phyloP scores from a whole-genome alignment of 2,888 invertebrate species.

The Odontothrips loti region DNA sequence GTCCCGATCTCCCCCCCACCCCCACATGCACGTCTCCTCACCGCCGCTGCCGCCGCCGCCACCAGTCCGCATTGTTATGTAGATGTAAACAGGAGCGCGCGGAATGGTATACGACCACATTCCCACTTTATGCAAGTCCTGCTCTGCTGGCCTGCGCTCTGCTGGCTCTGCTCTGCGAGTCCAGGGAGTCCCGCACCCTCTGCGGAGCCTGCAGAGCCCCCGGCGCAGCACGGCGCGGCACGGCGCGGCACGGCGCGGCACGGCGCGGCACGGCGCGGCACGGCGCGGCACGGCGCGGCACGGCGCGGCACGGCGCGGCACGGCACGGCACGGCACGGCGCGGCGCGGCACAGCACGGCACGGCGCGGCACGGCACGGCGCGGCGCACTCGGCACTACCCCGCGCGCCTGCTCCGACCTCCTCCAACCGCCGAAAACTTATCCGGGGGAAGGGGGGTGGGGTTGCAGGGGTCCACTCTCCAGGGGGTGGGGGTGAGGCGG shows the following conservation, averaged over 20 bases:
- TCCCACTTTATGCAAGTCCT: constrained; percentile 24
- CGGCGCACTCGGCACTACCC: not conserved
- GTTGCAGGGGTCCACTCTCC: not conserved
- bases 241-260: not conserved
- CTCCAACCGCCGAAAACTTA: not conserved
- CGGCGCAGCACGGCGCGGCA: not conserved
- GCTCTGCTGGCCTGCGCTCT: not conserved
- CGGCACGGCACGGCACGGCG: no score
- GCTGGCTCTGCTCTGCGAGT: not conserved
- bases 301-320: not conserved
- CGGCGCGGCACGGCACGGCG: not conserved
- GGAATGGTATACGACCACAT: constrained; percentile 26
- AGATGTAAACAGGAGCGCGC: constrained; percentile 22
- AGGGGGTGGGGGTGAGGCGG: no score
- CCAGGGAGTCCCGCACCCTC: not conserved
- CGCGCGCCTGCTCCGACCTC: not conserved
- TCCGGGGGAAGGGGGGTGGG: not conserved
- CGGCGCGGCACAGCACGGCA: not conserved
- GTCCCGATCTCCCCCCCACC: no score
- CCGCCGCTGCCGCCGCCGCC: not conserved
- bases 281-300: not conserved
- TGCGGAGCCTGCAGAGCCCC: not conserved
- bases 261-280: no score
- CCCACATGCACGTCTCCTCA: no score
- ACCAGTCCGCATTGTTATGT: constrained; percentile 3